Evolutionary conservation across 1,140 invertebrate genomes (phyloP).

Genomic region (Polyergus mexicanus): DNA sequence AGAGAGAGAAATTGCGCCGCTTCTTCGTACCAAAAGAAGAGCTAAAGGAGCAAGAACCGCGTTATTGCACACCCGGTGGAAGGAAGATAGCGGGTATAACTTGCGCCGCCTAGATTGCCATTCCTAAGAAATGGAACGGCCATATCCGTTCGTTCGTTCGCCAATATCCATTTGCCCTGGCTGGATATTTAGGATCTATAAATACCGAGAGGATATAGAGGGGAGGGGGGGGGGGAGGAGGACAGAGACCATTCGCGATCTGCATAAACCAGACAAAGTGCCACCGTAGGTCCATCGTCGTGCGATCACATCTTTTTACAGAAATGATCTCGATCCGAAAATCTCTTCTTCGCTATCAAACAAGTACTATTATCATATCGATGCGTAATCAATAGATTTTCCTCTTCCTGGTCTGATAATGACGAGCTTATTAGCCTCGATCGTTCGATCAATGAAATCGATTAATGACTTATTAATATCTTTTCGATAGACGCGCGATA

Average conservation of each 20-base stretch:
- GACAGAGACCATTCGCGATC: not conserved
- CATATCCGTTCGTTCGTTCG: slow-evolving; percentile 18
- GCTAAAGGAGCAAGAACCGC: slow-evolving; percentile 41
- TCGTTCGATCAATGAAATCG: not conserved
- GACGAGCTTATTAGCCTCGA: not conserved
- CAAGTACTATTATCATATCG: not conserved
- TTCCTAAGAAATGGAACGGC: slow-evolving; percentile 68
- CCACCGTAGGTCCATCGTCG: not conserved
- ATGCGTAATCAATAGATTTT: not conserved
- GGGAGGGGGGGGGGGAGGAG: too few relatives aligned
- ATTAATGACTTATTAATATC: slow-evolving; percentile 29
- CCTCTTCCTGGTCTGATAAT: not conserved
- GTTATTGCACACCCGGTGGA: slow-evolving; percentile 54
- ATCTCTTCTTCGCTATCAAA: not conserved
- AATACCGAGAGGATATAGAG: slow-evolving; percentile 34
- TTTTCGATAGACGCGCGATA: not conserved
- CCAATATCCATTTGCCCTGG: slow-evolving; percentile 53
- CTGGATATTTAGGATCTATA: slow-evolving; percentile 72
- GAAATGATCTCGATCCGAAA: not conserved
- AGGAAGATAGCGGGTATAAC: slow-evolving; percentile 54
- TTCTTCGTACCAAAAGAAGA: slow-evolving; percentile 63
- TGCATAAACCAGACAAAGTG: slow-evolving; percentile 5
- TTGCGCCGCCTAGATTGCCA: slow-evolving; percentile 40
- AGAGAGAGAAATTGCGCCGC: slow-evolving; percentile 27
- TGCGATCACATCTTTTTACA: not conserved